Base-by-base conservation (phyloP, 2,797 vertebrate genomes). In the Antrozous pallidus region DNA sequence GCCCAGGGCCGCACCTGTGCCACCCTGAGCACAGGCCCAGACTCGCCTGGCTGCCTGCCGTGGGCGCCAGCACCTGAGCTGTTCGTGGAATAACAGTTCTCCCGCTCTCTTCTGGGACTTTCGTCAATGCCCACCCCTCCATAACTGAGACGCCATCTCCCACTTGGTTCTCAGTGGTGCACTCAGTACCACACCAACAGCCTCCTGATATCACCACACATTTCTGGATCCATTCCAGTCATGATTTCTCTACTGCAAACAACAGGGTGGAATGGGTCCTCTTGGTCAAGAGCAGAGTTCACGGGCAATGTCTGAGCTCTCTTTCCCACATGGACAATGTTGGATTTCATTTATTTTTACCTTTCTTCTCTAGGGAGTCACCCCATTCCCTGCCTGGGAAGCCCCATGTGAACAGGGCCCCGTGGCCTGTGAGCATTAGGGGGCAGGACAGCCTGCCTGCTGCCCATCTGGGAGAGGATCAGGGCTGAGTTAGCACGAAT, bases 241-340 rank as follows among this genome's bases (percentile, higher is more conserved):
- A 0, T 10, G 5, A 33, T 3, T 6, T 22, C 33, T 56, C 31
- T 31, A 9, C 38, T 20, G 3, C 16, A 38, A 0, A 54, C 38
- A 56, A n/a, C 1, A 0, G 6, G 10, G 7, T 5, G 5, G 13
- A 0, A 6, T 0, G 31, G 24, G 63, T 28, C 61, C 22, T 58
- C 47, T 14, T 10, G 31, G 67, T 22, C n/a, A 9, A 31, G 28
- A 22, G 18, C 12, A 33, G 3, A n/a, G n/a, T 2, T 33, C 14
- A 1, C 6, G 5, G 10, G 63, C 70, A 54, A 16, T 1, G 5
- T 40, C 5, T 1, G 45, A 22, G 61, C 80, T 8, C 12, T 14
- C 13, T 10, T 47, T 33, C 83, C 0, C 0, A 0, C 9, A 0
- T n/a, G 14, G 17, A 31, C 16, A 0, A 6, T 2, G 4, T 3